Base-by-base conservation (phyloP, 1,140 invertebrate species). In the Catajapyx aquilonaris region DNA sequence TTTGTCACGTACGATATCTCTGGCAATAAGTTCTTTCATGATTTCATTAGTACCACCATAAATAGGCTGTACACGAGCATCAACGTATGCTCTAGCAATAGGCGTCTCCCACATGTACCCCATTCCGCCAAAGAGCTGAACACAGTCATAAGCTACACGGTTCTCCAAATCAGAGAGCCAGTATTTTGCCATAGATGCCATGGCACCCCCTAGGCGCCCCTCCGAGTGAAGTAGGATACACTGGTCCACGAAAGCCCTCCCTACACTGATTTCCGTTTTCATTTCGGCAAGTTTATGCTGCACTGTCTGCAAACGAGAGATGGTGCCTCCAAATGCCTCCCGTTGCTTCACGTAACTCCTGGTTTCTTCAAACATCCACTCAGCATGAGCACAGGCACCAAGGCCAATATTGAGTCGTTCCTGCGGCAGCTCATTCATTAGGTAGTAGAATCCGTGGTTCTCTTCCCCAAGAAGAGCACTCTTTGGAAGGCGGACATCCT, bases 31-130 rank as follows among this genome's bases (percentile, higher is more conserved):
- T 43, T 64, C 61, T 38, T 63, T 62, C 60, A 65, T 63, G 33
- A 65, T 63, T 50, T 65, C 62, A 44, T 62, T 65, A 42, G 54
- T 59, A 18, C 62, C 62, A 13, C 59, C 62, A 46, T 63, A 65
- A 36, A 65, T 64, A 13, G 59, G 52, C 43, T 63, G 61, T 1
- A 64, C 59, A 25, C 60, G 44, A 20, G 61, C 48, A 43, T 62
- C 59, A 11, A 57, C 52, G 43, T 54, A 65, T 7, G 60, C 49
- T 28, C 48, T 49, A 31, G 55, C 50, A 33, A 65, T 61, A 2
- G 57, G 57, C 40, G 61, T 64, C 36, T 65, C 62, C 52, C 49
- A 54, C 58, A 65, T 62, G 48, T 60, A 65, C n/a, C 62, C 62
- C 51, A 55, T 61, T 3, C 62, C 62, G 15, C 62, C 62, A 42